Base-by-base conservation (phyloP, 2,113 vertebrate species). In the Xiphorhynchus elegans region DNA sequence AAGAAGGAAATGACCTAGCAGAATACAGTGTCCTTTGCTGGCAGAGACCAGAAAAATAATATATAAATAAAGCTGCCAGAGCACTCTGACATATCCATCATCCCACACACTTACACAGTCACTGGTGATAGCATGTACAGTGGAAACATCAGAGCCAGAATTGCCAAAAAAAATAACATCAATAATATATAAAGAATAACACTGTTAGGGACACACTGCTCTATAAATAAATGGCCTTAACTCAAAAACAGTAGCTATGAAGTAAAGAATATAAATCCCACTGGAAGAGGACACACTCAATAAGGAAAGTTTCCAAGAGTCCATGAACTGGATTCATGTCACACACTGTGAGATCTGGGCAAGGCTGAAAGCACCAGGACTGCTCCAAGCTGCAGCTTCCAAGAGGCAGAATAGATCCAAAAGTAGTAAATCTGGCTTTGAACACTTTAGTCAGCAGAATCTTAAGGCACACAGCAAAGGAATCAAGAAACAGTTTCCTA, bases 1-100 rank as follows among this genome's bases (percentile, higher is more conserved):
- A 66, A 94, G 63, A 93, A 95, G 90, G 88, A 95, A 91, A 90
- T 93, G 90, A 95, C 53, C 86, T 35, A 92, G 95, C 85, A 96
- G 73, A 95, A 90, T 26, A 49, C 24, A 59, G 50, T 63, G 79
- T 53, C 67, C 59, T 87, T 66, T 84, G 50, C 60, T 64, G 68
- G 84, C 81, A 93, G 67, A 72, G 21, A 73, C 39, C 7, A 7
- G 53, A 82, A 83, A 31, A 90, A 72, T 35, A 83, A 93, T 11
- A 72, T 18, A 87, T 87, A 94, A 97, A 89, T 89, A 95, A 91
- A 78, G 66, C 69, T 89, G 56, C 79, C 72, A 66, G 73, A 81
- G 55, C n/a, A 56, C 44, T 73, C 76, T 66, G 83, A 94, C 69
- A 42, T 64, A 91, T 84, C 83, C 49, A 67, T 76, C 94, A 92